These are phyloP conservation scores for Lophura nycthemera DNA, from an alignment of 2,113 vertebrate genomes.

Conservation along the genomic window DNA sequence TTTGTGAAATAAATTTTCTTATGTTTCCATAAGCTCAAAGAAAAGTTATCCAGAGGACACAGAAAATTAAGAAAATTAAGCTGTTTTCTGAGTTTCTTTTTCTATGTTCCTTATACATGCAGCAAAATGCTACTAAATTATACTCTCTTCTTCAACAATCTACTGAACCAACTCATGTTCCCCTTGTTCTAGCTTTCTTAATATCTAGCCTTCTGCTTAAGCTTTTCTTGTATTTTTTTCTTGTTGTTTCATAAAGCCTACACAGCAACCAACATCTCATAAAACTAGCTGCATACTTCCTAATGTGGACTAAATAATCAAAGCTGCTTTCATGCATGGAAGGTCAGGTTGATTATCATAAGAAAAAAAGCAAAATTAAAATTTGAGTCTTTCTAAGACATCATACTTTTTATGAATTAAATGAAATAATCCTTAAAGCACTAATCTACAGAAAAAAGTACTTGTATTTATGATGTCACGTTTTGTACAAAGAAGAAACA, in stretches of 20 bases:
- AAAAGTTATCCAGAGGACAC: background rate
- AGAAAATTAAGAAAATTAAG: background rate
- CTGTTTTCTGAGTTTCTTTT: background rate
- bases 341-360: background rate
- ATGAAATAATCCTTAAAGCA: conserved; percentile 4
- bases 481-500: background rate
- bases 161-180: background rate
- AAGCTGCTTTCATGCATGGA: background rate
- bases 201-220: background rate
- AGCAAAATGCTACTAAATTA: background rate
- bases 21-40: background rate
- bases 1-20: background rate
- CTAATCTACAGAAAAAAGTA: background rate
- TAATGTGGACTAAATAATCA: background rate
- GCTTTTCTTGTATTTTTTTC: background rate
- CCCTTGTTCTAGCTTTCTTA: background rate
- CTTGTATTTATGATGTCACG: background rate
- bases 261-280: background rate
- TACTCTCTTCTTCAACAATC: background rate
- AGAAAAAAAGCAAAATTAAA: background rate
- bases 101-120: background rate
- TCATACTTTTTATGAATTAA: background rate
- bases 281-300: background rate
- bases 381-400: background rate
- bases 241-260: background rate